Evolutionary conservation across 2,888 invertebrate species (phyloP), one percentile per base, ranked within the genome.

Genomic region (Muschampia plurimacula): DNA sequence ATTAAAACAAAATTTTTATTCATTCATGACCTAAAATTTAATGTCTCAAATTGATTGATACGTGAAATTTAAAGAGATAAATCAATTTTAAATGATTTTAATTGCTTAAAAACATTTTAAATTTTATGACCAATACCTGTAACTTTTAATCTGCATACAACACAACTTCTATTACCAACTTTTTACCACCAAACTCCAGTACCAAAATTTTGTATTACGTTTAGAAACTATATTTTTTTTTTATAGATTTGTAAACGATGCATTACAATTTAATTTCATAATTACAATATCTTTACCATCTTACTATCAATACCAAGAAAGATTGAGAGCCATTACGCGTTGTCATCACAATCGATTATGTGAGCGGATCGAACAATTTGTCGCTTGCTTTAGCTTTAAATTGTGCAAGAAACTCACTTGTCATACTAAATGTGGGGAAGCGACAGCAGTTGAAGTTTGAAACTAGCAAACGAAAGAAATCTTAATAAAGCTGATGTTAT

Each of bases 321-420:
- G 77, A 79, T 76, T 78, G 80, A 62, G 65, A 78, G 72, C 72
- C 73, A 76, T 76, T 77, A 76, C 70, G 70, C 64, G 73, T 76
- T 75, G 77, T 73, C 74, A 79, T 75, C 74, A 74, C 73, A 74
- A 72, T 71, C 72, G 78, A 77, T 80, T 79, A 80, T 78, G 84
- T 79, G 82, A 86, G 80, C 83, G 82, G 74, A 82, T 80, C 83
- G 81, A 84, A 84, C 81, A 83, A 82, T 84, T 83, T 81, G 78
- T 79, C 74, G 76, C 75, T 77, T 69, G 75, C 74, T 79, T 73
- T 74, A 78, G 74, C 73, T 74, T 75, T 72, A 52, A 75, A 72
- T 80, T 81, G 74, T 79, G 79, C 71, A 79, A 80, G 36, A 15
- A 60, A n/a, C 6, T 32, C 7, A 60, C 15, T 60, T 36, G 59